Base-by-base conservation (phyloP, 37 sponge, comb jelly and placozoan species). In the Hexactinellida sp. region DNA sequence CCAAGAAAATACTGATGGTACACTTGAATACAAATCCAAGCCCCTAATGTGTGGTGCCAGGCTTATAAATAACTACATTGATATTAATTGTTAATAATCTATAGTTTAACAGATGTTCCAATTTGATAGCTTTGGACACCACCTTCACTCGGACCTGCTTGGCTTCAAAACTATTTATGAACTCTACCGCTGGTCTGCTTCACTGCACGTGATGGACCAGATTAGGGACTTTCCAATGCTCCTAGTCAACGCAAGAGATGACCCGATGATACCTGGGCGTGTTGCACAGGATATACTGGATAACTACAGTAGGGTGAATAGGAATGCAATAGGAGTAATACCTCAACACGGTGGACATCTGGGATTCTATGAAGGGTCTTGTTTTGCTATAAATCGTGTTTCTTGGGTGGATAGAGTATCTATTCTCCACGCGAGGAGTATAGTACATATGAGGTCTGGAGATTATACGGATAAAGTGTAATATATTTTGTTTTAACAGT, bases 261-360 rank as follows among this genome's bases (percentile, higher is more conserved):
- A 96, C 54, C 97, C 97, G 23, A 37, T 94, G 30, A 85, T 96
- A 1, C 82, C 87, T 0, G 38, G 24, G 63, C 39, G 41, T 28
- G 36, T 90, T 24, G 86, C 85, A 37, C 37, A 55, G 24, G 85
- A 88, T 1, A 88, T 95, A 0, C 23, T 37, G n/a, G 3, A 86
- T 0, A 88, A 92, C 38, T 54, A 63, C 76, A 25, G 76, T 25
- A 30, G 38, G 87, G 92, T 86, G 37, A 92, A 93, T 55, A 38
- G 85, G 23, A 95, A 93, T 0, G 89, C 94, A 25, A 76, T 95
- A 35, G 90, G 92, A 63, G 90, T 95, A 28, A 54, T 36, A 24
- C 90, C 96, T 5, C 30, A 89, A 0, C 84, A 95, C 84, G 98
- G 98, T 30, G 93, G 94, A 35, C 98, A 97, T 88, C 88, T 97